phyloP scores from a whole-genome alignment of 2,888 invertebrate genomes.

The Teleogryllus oceanicus region DNA sequence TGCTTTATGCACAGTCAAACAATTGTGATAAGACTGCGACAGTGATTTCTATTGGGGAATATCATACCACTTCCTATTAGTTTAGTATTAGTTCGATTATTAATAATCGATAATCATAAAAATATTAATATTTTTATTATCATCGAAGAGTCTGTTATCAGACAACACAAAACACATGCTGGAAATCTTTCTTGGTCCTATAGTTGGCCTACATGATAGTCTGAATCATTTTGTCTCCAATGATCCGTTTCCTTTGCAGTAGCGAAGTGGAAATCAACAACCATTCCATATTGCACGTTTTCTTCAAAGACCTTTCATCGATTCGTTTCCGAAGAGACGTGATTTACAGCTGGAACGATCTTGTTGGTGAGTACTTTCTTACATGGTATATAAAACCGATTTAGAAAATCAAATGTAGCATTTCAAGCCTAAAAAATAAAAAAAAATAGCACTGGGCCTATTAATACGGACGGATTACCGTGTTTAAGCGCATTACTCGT shows the following conservation, averaged over 20 bases:
- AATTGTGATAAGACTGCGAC: too few relatives aligned
- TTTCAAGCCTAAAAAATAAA: background rate
- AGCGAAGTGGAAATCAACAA: conserved; percentile 34
- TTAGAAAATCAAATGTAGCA: background rate
- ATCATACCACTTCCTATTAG: too few relatives aligned
- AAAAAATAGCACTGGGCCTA: too few relatives aligned
- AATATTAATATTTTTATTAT: too few relatives aligned
- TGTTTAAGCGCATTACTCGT: too few relatives aligned
- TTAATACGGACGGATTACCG: too few relatives aligned
- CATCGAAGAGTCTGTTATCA: too few relatives aligned
- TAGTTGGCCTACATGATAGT: too few relatives aligned
- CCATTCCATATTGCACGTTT: conserved; percentile 37
- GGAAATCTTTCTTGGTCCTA: background rate
- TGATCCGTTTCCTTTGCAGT: conserved; percentile 26
- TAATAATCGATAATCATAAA: too few relatives aligned
- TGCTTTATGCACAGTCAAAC: too few relatives aligned
- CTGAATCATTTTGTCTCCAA: background rate
- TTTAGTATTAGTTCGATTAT: too few relatives aligned
- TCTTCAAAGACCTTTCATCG: conserved; percentile 36
- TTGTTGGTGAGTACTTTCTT: conserved; percentile 32
- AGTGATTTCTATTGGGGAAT: too few relatives aligned
- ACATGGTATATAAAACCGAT: background rate
- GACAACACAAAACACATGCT: background rate
- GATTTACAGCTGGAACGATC: conserved; percentile 37
- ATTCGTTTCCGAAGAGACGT: conserved; percentile 36